Evolutionary conservation across 2,113 vertebrate species (phyloP), one percentile per base, ranked within the genome.

Genomic region (Phrynosoma platyrhinos): DNA sequence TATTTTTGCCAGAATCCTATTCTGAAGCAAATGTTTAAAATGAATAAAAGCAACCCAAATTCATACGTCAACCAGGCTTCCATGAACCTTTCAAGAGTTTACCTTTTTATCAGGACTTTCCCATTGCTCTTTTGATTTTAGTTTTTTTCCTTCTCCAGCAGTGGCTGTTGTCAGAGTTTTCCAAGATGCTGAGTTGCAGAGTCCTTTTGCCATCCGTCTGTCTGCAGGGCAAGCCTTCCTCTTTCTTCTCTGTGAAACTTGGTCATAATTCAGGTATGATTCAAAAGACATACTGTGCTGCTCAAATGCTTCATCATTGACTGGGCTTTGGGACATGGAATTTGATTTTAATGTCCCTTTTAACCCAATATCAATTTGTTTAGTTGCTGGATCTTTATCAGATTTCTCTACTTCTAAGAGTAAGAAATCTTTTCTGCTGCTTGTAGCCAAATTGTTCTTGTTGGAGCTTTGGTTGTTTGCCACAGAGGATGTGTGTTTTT

Each of bases 241-340:
- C 90, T 96, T 97, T 80, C 94, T 97, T 91, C 93, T 97, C 87
- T 94, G 96, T 10, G 89, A 85, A 88, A 87, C 40, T 14, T 93
- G 92, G 62, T 98, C 97, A 88, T 98, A 98, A 94, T 94, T 98
- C 87, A 98, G 94, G 30, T 87, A 98, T 0, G 97, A 97, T 92
- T 98, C 98, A 94, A 99, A 99, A 78, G 98, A 98, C 97, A 97
- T 96, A n/a, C 94, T 89, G 4, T 97, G 96, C 14, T 89, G 83
- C 5, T 96, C 96, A 55, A 90, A 87, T 16, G 58, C 14, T 18
- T 4, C 47, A 47, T 47, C 47, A 52, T 82, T 30, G 0, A 1
- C 20, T 88, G 90, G 27, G 16, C 32, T 90, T 93, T 71, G 4
- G 55, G 64, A 4, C 8, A 40, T 3, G 55, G 47, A 7, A 2